Conservation (phyloP, 2,888 invertebrate species). For the Sclerodermus sp. region DNA sequence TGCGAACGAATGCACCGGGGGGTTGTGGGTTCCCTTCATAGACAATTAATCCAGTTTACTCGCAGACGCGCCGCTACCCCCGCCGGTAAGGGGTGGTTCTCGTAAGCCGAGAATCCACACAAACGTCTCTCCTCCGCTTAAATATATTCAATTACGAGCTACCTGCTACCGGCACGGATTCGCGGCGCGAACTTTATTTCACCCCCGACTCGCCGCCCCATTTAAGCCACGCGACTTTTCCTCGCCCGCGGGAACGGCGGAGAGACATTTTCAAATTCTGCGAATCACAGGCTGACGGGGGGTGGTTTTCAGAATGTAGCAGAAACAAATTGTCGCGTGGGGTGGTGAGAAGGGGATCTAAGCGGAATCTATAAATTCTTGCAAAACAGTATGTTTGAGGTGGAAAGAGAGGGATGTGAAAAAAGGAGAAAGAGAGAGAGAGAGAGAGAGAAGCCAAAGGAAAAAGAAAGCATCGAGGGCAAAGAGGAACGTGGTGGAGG, state of each 20-base stretch:
- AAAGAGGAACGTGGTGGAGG: slow-evolving; percentile 19
- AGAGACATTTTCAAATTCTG: too few species aligned
- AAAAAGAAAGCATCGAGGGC: slow-evolving; percentile 24
- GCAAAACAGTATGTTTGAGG: not conserved
- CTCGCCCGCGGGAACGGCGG: too few species aligned
- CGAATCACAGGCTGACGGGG: too few species aligned
- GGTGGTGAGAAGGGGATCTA: slow-evolving; percentile 10
- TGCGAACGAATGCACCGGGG: slow-evolving; percentile 40
- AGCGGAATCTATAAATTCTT: slow-evolving; percentile 13
- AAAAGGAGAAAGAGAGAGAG: slow-evolving; percentile 10
- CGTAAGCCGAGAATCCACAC: slow-evolving; percentile 56
- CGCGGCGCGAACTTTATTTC: slow-evolving; percentile 1
- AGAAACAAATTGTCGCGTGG: too few species aligned
- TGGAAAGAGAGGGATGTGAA: slow-evolving; percentile 10
- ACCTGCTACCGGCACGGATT: not conserved
- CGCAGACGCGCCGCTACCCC: slow-evolving; percentile 38
- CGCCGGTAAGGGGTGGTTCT: slow-evolving; percentile 24
- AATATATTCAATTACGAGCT: slow-evolving; percentile 51
- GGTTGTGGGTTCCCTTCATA: slow-evolving; percentile 50
- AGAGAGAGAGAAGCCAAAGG: slow-evolving; percentile 14
- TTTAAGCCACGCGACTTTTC: too few species aligned
- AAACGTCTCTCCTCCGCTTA: slow-evolving; percentile 51
- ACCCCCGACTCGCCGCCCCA: too few species aligned
- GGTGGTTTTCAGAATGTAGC: too few species aligned
- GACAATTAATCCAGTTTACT: slow-evolving; percentile 58